Base-by-base conservation (phyloP, 2,113 vertebrate species). In the Heloderma charlesbogerti region DNA sequence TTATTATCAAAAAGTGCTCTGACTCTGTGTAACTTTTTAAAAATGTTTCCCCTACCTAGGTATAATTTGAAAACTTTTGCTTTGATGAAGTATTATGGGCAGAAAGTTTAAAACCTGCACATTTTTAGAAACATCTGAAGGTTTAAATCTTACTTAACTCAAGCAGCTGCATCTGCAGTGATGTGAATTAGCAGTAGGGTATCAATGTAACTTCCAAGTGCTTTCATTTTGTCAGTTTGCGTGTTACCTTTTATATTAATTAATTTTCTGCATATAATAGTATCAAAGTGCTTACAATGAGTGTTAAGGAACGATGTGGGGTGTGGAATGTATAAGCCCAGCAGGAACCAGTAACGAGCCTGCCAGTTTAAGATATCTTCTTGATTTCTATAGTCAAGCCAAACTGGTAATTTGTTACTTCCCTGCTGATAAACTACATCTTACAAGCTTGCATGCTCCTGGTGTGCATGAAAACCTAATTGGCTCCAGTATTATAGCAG, bases 311-410 rank as follows among this genome's bases (percentile, higher is more conserved):
- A 92, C 1, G 71, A 90, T 87, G 71, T 60, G 45, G 18, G 27
- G 66, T 75, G 27, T 51, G 27, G 71, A 63, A 92, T n/a, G 27
- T 54, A 40, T 84, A 78, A 66, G 22, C 88, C 40, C 85, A 92
- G 91, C 88, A 84, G 85, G 88, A 72, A 84, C n/a, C 63, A 87
- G 85, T 87, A 92, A 90, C 74, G 51, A 92, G 63, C 43, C 84
- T 90, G 88, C 86, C 85, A 79, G 74, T 88, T 88, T 91, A 92
- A 91, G 72, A 69, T 84, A 89, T 67, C 48, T 78, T 90, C 79
- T 93, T 91, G 51, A 92, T 95, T 93, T 94, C 45, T 91, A 89
- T 48, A 93, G 69, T 27, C 84, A 93, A 80, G 31, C 16, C 37
- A 79, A 16, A 45, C 63, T 87, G 82, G 57, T 88, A 91, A 91